Percentiles rank a stretch among this genome's conserved stretches.
phyloP scores from a whole-genome alignment of 2,113 vertebrate species.

The Nycticebus coucang region DNA sequence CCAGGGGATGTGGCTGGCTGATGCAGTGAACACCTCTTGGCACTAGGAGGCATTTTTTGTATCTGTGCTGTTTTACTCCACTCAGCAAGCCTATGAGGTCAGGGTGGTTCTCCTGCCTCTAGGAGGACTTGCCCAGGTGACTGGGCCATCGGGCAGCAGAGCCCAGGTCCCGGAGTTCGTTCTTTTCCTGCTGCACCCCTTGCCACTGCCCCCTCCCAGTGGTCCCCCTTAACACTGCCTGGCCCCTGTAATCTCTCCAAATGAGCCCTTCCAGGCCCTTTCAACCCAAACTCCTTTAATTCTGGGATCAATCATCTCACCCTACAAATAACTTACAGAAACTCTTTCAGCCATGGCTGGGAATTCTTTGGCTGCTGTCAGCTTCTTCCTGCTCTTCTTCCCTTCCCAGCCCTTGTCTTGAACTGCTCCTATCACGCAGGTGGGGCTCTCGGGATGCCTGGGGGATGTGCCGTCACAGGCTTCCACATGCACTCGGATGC shows the following conservation, averaged over 20 bases:
- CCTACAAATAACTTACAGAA: neutral
- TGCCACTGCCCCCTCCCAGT: neutral
- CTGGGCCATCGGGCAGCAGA: accelerated
- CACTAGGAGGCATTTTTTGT: neutral
- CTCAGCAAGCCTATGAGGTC: accelerated
- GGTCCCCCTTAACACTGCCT: neutral
- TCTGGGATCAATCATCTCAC: neutral
- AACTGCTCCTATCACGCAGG: accelerated
- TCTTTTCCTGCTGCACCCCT: neutral
- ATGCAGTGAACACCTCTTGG: accelerated
- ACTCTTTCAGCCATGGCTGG: neutral
- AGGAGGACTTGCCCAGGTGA: neutral
- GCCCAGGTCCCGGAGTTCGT: accelerated
- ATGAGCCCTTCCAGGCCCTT: neutral
- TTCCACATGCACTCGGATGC: neutral
- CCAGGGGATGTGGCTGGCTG: accelerated
- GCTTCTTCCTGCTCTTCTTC: neutral
- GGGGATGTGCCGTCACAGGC: neutral
- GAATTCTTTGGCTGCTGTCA: neutral
- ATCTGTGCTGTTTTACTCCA: accelerated
- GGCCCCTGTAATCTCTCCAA: neutral
- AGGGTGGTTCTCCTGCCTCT: neutral
- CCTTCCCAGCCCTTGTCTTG: accelerated
- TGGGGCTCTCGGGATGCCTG: neutral
- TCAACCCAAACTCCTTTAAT: too few species aligned